These are phyloP conservation scores for Frankliniella fusca DNA, from an alignment of 2,888 invertebrate species.

Conservation along the genomic window DNA sequence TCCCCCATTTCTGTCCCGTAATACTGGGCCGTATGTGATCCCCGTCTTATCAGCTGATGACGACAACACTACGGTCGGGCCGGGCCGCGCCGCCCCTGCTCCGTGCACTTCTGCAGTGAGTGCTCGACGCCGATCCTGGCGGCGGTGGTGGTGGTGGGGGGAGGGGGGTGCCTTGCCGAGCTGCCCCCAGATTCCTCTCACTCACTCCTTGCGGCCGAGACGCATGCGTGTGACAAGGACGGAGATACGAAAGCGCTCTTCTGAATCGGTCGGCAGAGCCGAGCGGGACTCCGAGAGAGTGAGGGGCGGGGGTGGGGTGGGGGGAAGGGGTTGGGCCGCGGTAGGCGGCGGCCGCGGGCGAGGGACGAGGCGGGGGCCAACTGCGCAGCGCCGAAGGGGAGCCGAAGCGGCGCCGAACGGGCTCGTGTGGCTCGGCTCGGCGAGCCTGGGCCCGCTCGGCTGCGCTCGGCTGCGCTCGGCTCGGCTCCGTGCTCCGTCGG, in stretches of 20 bases:
- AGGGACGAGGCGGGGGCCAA: background rate
- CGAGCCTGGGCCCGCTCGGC: background rate
- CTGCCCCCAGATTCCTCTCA: background rate
- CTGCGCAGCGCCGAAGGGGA: background rate
- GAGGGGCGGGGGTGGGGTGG: background rate
- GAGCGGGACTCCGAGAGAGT: background rate
- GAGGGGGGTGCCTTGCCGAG: background rate
- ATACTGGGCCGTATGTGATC: background rate
- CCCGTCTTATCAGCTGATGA: constrained; percentile 16
- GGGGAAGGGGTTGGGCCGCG: background rate
- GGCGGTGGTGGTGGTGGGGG: background rate
- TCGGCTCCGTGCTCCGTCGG: background rate
- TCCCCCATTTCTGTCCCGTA: background rate
- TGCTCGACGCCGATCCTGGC: background rate
- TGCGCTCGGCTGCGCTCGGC: background rate
- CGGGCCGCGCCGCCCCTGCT: background rate
- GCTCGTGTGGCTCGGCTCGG: background rate
- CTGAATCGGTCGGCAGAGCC: no score
- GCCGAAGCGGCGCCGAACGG: background rate
- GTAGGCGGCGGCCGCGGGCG: background rate
- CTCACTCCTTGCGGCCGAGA: no score
- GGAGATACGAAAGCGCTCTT: no score
- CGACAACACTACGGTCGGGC: background rate
- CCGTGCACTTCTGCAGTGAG: constrained; percentile 20
- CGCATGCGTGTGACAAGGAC: no score